Conservation (phyloP, 1,140 invertebrate genomes). For the Goniozus legneri region DNA sequence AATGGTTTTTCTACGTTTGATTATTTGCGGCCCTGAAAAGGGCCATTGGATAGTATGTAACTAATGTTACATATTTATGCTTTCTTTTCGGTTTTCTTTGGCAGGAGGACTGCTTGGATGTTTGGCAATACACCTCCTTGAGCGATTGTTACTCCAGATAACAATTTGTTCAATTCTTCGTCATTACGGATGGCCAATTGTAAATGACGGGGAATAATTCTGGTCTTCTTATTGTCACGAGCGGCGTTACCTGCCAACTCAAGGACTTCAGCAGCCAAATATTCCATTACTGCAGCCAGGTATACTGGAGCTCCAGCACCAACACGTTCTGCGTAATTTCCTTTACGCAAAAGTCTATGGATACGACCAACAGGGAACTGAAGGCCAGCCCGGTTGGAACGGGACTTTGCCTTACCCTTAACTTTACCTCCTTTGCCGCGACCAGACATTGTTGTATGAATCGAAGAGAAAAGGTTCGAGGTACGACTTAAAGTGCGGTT, state of each 20-base stretch:
- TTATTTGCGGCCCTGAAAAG: slow-evolving; percentile 19
- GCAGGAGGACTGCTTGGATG: slow-evolving; percentile 22
- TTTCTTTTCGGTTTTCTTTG: slow-evolving; percentile 41
- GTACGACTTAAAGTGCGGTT: slow-evolving; percentile 1
- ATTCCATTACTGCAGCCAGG: slow-evolving; percentile 30
- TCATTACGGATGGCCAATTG: slow-evolving; percentile 24
- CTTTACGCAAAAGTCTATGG: slow-evolving; percentile 17
- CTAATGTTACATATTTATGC: not conserved
- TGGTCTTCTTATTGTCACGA: slow-evolving; percentile 25
- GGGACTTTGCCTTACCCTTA: slow-evolving; percentile 53
- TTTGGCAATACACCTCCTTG: slow-evolving; percentile 71
- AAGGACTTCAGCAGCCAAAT: slow-evolving; percentile 63
- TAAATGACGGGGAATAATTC: slow-evolving; percentile 37
- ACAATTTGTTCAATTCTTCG: slow-evolving; percentile 66
- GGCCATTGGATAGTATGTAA: slow-evolving; percentile 7
- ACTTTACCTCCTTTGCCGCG: slow-evolving; percentile 50
- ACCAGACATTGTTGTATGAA: slow-evolving; percentile 43
- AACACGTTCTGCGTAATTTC: slow-evolving; percentile 33
- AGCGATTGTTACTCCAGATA: slow-evolving; percentile 76
- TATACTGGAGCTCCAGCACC: slow-evolving; percentile 54
- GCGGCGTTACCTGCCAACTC: slow-evolving; percentile 20
- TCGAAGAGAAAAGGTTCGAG: not conserved
- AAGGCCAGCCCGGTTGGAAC: slow-evolving; percentile 54
- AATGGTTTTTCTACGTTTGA: slow-evolving; percentile 4
- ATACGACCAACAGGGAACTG: slow-evolving; percentile 21